These are phyloP conservation scores for Teleogryllus occipitalis DNA, from an alignment of 1,140 invertebrate genomes.

Conservation along the genomic window DNA sequence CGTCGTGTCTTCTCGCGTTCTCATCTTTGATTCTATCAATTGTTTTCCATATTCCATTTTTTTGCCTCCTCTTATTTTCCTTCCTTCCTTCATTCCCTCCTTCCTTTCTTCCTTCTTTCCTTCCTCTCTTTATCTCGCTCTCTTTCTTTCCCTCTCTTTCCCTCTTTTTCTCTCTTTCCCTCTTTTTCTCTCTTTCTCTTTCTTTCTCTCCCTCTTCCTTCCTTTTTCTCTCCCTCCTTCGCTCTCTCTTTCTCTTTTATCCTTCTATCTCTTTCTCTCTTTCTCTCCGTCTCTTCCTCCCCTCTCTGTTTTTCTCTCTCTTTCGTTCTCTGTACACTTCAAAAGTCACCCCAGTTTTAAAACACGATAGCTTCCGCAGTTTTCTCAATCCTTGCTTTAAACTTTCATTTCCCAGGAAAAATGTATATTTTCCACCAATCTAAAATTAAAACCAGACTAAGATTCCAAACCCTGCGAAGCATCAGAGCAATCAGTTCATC, in stretches of 20 bases:
- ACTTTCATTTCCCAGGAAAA: too few species aligned
- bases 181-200: neutral
- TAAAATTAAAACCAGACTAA: too few species aligned
- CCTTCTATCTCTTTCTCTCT: neutral
- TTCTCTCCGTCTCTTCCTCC: constrained; percentile 85
- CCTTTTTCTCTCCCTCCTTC: constrained; percentile 1
- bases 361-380: too few species aligned
- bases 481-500: too few species aligned
- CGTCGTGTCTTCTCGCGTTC: too few species aligned
- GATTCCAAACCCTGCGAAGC: too few species aligned
- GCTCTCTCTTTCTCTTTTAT: neutral
- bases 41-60: neutral
- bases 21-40: neutral
- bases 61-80: neutral
- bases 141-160: neutral
- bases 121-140: neutral
- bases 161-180: neutral
- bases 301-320: constrained; percentile 89
- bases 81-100: too few species aligned
- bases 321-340: constrained; percentile 43
- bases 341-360: too few species aligned
- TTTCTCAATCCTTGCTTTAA: too few species aligned
- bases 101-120: too few species aligned
- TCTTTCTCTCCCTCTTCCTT: constrained; percentile 6
- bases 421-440: too few species aligned